Evolutionary conservation across 1,140 invertebrate species (phyloP).

Genomic region (Conus ventricosus): DNA sequence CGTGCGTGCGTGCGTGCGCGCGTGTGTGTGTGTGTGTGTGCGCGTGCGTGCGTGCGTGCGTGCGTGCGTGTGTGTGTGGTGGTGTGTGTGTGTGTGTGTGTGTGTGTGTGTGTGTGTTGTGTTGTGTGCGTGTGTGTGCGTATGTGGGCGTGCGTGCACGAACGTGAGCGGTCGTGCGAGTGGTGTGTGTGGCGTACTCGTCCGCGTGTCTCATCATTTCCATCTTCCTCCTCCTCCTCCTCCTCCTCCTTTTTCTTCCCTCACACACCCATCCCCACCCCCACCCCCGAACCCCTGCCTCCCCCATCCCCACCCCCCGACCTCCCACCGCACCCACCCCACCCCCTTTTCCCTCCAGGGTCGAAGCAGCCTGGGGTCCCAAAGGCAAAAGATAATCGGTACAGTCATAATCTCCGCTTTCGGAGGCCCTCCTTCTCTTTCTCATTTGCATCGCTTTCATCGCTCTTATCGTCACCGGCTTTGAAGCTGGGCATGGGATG

Average conservation of each 20-base stretch:
- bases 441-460: constrained; percentile 7
- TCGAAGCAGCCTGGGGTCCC: neutral
- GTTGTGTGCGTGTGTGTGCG: too few species aligned
- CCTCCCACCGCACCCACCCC: neutral
- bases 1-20: too few species aligned
- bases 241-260: neutral
- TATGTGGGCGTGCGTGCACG: too few species aligned
- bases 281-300: neutral
- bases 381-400: too few species aligned
- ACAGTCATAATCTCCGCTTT: too few species aligned
- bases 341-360: neutral
- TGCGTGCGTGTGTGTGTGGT: too few species aligned
- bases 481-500: neutral
- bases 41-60: too few species aligned
- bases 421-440: neutral
- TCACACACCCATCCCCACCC: neutral
- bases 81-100: too few species aligned
- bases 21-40: too few species aligned
- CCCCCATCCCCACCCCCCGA: neutral
- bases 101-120: too few species aligned
- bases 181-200: too few species aligned
- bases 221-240: neutral
- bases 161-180: too few species aligned
- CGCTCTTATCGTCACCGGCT: neutral
- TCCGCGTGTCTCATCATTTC: neutral